Base-by-base conservation (phyloP, 2,888 invertebrate genomes). In the Trichacis sp. region DNA sequence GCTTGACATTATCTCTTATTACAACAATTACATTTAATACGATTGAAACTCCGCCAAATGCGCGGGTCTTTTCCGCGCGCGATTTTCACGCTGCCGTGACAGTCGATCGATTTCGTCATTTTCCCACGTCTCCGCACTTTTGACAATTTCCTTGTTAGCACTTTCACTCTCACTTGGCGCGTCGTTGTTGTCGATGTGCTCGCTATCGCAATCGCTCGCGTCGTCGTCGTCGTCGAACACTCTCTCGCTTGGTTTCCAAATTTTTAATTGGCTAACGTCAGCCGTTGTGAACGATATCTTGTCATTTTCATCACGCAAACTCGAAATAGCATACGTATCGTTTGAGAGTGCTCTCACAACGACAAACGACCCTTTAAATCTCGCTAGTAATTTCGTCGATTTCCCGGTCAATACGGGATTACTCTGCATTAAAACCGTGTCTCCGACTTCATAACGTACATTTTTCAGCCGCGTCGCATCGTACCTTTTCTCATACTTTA, bases 201-300 rank as follows among this genome's bases (percentile, higher is more conserved):
- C 3, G 8, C 24, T 24, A 3, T 24, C 24, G 4, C 24, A 3
- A 24, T 24, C 24, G 24, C 4, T 5, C 3, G 4, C 24, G 24
- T 24, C 24, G 8, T 24, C 24, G 24, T 8, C 33, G 11, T 11
- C n/a, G 33, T 33, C 33, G n/a, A 2, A 2, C n/a, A 11, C 33
- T 3, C 9, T n/a, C n/a, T n/a, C 33, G 33, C 33, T 33, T 8
- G 24, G 4, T 33, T 33, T 33, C 52, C 53, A 57, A 17, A 64
- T 42, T 18, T 64, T 64, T 18, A 64, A 17, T 18, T 64, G 64
- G 30, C 58, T 54, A 2, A 59, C 64, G 15, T 64, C 54, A 15
- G 58, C 58, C 3, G 55, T 64, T 1, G 42, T 55, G 2, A 1
- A 1, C 12, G 14, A 45, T 12, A 24, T 18, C 19, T 46, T 12